phyloP scores from a whole-genome alignment of 2,797 vertebrate species.

The Synanceia verrucosa region DNA sequence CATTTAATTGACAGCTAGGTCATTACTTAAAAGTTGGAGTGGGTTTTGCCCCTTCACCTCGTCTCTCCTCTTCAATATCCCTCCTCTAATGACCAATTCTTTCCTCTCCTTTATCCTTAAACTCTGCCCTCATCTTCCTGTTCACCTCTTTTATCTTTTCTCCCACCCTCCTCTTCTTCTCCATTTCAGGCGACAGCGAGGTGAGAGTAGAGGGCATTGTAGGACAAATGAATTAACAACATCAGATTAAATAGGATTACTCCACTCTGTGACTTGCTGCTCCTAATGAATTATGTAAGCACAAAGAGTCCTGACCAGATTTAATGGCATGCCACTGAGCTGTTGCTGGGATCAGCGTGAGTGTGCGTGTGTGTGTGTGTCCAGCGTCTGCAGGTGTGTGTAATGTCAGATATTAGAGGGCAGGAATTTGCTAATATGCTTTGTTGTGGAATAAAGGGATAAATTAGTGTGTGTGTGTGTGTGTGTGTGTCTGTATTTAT shows the following conservation, averaged over 20 bases:
- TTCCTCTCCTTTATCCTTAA: background rate
- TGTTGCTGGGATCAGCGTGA: background rate
- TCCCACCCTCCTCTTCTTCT: slow-evolving; percentile 2
- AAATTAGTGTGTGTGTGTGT: background rate
- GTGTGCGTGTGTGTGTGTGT: slow-evolving; percentile 9
- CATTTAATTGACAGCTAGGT: slow-evolving; percentile 35
- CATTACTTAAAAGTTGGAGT: slow-evolving; percentile 45
- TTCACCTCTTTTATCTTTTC: background rate
- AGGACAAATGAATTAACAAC: slow-evolving; percentile 70
- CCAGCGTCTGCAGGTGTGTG: background rate
- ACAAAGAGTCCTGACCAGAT: slow-evolving; percentile 32
- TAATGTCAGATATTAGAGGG: background rate
- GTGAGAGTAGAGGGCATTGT: slow-evolving; percentile 48
- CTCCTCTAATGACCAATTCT: background rate
- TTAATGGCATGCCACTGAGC: slow-evolving; percentile 33
- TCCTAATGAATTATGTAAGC: slow-evolving; percentile 66
- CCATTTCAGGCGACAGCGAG: slow-evolving; percentile 15
- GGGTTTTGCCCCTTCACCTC: background rate
- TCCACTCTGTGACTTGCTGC: slow-evolving; percentile 28
- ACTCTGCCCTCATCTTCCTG: background rate
- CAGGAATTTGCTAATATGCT: background rate
- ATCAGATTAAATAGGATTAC: slow-evolving; percentile 67
- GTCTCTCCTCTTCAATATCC: background rate
- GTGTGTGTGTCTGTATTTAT: background rate
- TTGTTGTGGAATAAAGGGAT: background rate